Evolutionary conservation across 1,140 invertebrate genomes (phyloP), one percentile per base, ranked within the genome.

Genomic region (Xylocopa sonorina): DNA sequence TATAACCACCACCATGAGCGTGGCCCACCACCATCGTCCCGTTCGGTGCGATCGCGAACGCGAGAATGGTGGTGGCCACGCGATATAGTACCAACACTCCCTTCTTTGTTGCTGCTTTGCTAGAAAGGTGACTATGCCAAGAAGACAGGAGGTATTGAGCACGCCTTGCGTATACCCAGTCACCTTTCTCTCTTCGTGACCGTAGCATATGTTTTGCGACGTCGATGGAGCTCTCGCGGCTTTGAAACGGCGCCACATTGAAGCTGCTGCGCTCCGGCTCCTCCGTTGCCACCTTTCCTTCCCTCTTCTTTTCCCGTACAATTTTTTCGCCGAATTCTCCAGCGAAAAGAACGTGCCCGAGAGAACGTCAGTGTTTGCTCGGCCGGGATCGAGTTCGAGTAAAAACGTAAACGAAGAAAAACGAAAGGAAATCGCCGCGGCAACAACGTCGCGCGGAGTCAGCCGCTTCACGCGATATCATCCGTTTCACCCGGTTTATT

Each of bases 161-260:
- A 89, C 87, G 85, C 82, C 87, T 88, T 81, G 82, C 80, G 79
- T 82, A 81, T 83, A 85, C 78, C 82, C 90, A 91, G 90, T 91
- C 90, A 90, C 90, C 90, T 91, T 91, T 91, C 90, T 91, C 90
- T 91, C 89, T 75, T 91, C 90, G 90, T 88, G 90, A 91, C 89
- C 89, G 90, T 90, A 91, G 89, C 88, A 89, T 90, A 89, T 89
- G 90, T 89, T 90, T 86, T 88, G 87, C 89, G 84, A 83, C 68
- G 82, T 87, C 82, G 88, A 91, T 90, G 90, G 89, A 88, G 89
- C 87, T 81, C 83, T 79, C 78, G 84, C 88, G 87, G 90, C 78
- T 88, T 82, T 84, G 62, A 87, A n/a, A 75, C 80, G 76, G 46
- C 66, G 80, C 80, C 43, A 78, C 84, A 86, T 81, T 41, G 55